phyloP scores from a whole-genome alignment of 2,888 invertebrate species.

The Ichneumoninae sp. region DNA sequence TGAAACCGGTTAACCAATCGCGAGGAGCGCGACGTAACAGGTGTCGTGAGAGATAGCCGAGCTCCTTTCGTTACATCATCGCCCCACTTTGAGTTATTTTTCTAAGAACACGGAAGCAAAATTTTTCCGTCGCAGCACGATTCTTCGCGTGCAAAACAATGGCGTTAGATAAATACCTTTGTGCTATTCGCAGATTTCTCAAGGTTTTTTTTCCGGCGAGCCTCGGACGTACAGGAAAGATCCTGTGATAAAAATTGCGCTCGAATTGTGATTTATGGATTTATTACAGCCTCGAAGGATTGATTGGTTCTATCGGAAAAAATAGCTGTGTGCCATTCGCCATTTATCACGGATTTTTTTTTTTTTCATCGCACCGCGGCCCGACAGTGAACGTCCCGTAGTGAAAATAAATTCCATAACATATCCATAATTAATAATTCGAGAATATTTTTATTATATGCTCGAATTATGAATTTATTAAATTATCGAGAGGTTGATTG shows the following conservation, averaged over 20 bases:
- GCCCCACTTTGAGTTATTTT: slow-evolving; percentile 38
- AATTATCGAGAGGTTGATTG: too few relatives aligned
- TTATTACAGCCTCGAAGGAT: not conserved
- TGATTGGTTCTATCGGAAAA: not conserved
- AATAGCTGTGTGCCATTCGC: not conserved
- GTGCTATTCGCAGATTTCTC: slow-evolving; percentile 18
- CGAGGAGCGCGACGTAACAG: slow-evolving; percentile 44
- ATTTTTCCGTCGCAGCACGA: not conserved
- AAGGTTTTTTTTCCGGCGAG: not conserved
- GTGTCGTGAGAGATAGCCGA: slow-evolving; percentile 38
- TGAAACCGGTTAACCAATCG: slow-evolving; percentile 11
- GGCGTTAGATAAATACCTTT: slow-evolving; percentile 8
- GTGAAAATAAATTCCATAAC: too few relatives aligned
- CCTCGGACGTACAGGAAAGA: not conserved
- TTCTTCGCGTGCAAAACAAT: slow-evolving; percentile 22
- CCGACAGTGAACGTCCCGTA: not conserved
- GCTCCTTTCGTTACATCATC: slow-evolving; percentile 30
- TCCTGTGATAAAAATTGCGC: not conserved
- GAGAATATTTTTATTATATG: too few relatives aligned
- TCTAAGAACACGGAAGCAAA: slow-evolving; percentile 36
- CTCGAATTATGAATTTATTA: too few relatives aligned
- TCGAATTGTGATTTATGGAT: not conserved
- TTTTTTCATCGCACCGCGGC: not conserved
- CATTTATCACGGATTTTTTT: slow-evolving; percentile 33
- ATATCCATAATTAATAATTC: too few relatives aligned